A percentile compares a stretch with the other conserved stretches of the same genome.
Conservation (phyloP, 2,797 vertebrate genomes). For the Rhinella marina region DNA sequence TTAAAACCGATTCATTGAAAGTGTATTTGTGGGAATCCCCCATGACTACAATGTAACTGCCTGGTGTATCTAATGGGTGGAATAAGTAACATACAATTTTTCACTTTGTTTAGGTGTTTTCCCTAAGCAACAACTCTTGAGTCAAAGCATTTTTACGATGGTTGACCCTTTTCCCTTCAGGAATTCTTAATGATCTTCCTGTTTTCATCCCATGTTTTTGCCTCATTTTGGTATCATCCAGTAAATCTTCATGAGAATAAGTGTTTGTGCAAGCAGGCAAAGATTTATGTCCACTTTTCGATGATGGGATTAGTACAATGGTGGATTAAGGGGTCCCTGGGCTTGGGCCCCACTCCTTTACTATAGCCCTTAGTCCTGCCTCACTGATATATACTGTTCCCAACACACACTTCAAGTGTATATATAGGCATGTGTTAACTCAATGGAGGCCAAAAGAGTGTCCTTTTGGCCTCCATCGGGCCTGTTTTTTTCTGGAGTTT, state of each 20-base stretch:
- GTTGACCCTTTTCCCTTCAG: slow-evolving; percentile 3
- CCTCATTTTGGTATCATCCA: slow-evolving; percentile 2
- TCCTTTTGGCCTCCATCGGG: too few relatives aligned
- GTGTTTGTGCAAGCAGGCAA: neutral
- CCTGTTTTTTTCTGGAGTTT: too few relatives aligned
- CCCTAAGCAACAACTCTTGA: slow-evolving; percentile 23
- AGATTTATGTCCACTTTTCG: neutral
- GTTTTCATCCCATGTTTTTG: neutral
- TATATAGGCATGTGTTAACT: too few relatives aligned
- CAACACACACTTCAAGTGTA: too few relatives aligned
- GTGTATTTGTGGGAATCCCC: neutral
- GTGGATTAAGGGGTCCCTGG: too few relatives aligned
- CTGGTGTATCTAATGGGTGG: neutral
- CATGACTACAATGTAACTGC: neutral
- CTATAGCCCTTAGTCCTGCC: too few relatives aligned
- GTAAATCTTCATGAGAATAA: slow-evolving; percentile 46
- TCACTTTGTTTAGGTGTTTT: slow-evolving; percentile 29
- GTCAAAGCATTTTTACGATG: slow-evolving; percentile 27
- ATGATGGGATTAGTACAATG: neutral
- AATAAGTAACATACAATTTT: neutral
- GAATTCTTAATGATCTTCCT: slow-evolving; percentile 30
- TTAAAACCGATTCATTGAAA: slow-evolving; percentile 34
- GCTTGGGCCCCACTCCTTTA: too few relatives aligned
- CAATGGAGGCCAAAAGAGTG: too few relatives aligned
- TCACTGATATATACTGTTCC: too few relatives aligned